A percentile compares a stretch with the other conserved stretches of the same genome.
Conservation (phyloP, 2,888 invertebrate species). For the Operophtera brumata region DNA sequence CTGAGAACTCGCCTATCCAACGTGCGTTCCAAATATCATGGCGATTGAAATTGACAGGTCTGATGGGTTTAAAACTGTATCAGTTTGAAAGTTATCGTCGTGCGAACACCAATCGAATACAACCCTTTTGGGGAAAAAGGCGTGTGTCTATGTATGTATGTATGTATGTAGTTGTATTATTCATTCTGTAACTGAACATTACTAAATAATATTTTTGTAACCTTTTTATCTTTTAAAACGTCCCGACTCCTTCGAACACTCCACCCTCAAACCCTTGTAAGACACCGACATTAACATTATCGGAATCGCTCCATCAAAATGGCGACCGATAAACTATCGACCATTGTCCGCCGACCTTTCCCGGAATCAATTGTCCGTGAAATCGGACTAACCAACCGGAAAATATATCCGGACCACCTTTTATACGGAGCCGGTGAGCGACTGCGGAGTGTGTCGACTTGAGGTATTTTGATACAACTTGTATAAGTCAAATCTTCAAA, state of each 20-base stretch:
- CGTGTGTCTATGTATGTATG: too few relatives aligned
- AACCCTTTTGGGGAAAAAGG: too few relatives aligned
- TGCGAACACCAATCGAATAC: too few relatives aligned
- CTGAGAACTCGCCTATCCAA: too few relatives aligned
- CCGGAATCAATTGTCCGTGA: conserved; percentile 76
- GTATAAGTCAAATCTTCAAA: too few relatives aligned
- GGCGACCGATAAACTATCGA: conserved; percentile 67
- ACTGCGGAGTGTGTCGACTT: conserved; percentile 9
- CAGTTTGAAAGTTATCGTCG: too few relatives aligned
- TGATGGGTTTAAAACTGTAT: too few relatives aligned
- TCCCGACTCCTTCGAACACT: neutral
- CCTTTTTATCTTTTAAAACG: neutral
- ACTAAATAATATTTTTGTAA: neutral
- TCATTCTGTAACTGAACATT: too few relatives aligned
- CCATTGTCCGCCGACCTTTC: conserved; percentile 66
- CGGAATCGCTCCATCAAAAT: conserved; percentile 62
- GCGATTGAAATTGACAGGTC: too few relatives aligned
- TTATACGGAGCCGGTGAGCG: conserved; percentile 44
- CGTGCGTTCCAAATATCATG: too few relatives aligned
- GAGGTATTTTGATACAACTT: neutral
- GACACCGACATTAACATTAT: conserved; percentile 58
- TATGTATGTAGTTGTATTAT: too few relatives aligned
- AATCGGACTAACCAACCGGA: conserved; percentile 77
- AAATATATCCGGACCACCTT: conserved; percentile 73
- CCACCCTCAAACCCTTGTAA: neutral